Percentiles rank a stretch among this genome's conserved stretches.
Evolutionary conservation across 2,113 vertebrate species (phyloP).

Genomic region (Entomyzon cyanotis): DNA sequence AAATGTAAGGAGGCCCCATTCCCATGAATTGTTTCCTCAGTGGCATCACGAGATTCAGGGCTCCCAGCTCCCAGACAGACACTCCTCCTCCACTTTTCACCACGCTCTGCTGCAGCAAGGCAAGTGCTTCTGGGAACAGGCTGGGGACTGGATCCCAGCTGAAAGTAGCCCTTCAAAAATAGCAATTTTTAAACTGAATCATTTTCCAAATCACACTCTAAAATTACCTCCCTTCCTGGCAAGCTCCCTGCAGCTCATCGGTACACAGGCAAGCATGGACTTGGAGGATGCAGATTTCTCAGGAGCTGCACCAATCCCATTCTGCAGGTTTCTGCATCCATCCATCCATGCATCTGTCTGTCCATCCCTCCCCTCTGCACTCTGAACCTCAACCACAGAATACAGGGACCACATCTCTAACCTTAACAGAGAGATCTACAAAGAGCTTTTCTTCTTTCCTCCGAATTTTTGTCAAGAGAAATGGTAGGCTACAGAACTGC

Average conservation of each 20-base stretch:
- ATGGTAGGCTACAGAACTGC: background rate
- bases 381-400: background rate
- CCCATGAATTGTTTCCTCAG: background rate
- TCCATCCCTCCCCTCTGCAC: background rate
- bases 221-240: constrained; percentile 61
- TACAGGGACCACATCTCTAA: background rate
- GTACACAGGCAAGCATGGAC: background rate
- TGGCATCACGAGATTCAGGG: background rate
- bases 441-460: background rate
- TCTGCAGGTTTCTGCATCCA: background rate
- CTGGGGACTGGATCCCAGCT: constrained; percentile 42
- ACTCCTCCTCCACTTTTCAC: background rate
- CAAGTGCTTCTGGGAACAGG: constrained; percentile 12
- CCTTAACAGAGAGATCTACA: background rate
- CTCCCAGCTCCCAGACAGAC: background rate
- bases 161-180: constrained; percentile 68
- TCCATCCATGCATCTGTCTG: background rate
- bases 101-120: background rate
- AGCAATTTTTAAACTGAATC: constrained; percentile 56
- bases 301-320: background rate
- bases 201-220: constrained; percentile 61
- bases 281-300: constrained; percentile 1
- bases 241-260: constrained; percentile 24
- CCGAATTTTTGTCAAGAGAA: background rate
- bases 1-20: background rate